These are phyloP conservation scores for Triops cancriformis DNA, from an alignment of 1,140 invertebrate genomes.

Conservation along the genomic window DNA sequence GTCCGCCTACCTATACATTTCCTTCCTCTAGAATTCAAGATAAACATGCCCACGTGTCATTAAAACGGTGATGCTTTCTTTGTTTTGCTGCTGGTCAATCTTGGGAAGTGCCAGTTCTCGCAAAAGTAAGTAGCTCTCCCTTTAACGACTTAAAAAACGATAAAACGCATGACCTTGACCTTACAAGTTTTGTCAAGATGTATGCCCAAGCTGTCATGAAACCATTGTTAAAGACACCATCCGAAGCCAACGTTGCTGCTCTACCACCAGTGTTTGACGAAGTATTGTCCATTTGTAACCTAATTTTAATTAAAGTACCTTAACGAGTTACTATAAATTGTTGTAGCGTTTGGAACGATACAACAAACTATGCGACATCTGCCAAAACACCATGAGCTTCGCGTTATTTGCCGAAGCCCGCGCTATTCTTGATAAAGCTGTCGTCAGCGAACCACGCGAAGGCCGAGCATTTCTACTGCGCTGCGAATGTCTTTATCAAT, in stretches of 20 bases:
- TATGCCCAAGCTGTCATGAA: constrained; percentile 4
- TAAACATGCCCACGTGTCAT: constrained; percentile 9
- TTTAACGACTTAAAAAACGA: not conserved
- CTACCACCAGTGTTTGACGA: not conserved
- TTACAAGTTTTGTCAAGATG: not conserved
- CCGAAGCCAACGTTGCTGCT: not conserved
- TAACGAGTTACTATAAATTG: not conserved
- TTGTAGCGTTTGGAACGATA: not conserved
- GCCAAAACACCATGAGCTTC: not conserved
- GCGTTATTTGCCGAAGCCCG: not conserved
- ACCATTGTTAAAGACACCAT: not conserved
- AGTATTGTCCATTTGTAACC: not conserved
- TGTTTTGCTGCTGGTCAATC: not conserved
- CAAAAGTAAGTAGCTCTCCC: not conserved
- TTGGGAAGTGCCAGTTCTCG: not conserved
- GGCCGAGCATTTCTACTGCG: not conserved
- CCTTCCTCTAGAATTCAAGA: not conserved
- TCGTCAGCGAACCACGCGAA: not conserved
- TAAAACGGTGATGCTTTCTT: not conserved
- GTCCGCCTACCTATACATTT: not conserved
- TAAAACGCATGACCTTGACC: not conserved
- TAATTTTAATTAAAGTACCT: not conserved
- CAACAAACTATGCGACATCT: not conserved
- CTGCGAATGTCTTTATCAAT: not conserved
- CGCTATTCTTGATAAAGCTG: not conserved